phyloP scores from a whole-genome alignment of 2,797 vertebrate species.

The Pogoniulus pusillus region DNA sequence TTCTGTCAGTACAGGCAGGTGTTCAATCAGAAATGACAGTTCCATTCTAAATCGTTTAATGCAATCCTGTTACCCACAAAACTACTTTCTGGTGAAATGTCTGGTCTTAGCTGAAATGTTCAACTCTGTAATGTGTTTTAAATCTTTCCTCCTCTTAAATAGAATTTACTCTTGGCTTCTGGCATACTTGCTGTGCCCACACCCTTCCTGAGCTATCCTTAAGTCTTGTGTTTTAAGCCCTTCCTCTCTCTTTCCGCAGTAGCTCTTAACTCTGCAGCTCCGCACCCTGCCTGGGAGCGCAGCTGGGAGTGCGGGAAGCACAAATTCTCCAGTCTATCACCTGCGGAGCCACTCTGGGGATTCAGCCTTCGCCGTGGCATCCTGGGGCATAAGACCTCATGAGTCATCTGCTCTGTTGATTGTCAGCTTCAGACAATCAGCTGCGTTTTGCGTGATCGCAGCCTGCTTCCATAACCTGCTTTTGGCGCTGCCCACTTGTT shows the following conservation, averaged over 20 bases:
- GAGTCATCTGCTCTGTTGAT: background rate
- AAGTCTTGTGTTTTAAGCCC: background rate
- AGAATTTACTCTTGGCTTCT: background rate
- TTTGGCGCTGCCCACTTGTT: background rate
- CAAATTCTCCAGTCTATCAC: background rate
- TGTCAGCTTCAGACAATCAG: background rate
- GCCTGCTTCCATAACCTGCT: background rate
- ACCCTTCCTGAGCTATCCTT: slow-evolving; percentile 10
- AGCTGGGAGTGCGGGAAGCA: background rate
- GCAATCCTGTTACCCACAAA: background rate
- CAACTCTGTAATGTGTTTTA: background rate
- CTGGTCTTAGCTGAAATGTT: background rate
- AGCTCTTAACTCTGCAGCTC: background rate
- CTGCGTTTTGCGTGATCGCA: background rate
- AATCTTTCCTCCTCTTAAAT: background rate
- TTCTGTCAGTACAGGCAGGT: background rate
- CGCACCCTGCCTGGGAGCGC: background rate
- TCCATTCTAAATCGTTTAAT: background rate
- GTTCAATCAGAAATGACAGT: background rate
- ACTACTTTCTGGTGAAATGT: background rate
- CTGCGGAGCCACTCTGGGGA: background rate
- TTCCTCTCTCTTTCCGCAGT: slow-evolving; percentile 1
- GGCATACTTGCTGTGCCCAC: background rate
- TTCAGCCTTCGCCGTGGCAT: background rate
- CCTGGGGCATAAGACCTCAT: background rate